Evolutionary conservation across 2,113 vertebrate genomes (phyloP), one percentile per base, ranked within the genome.

Genomic region (Laterallus jamaicensis): DNA sequence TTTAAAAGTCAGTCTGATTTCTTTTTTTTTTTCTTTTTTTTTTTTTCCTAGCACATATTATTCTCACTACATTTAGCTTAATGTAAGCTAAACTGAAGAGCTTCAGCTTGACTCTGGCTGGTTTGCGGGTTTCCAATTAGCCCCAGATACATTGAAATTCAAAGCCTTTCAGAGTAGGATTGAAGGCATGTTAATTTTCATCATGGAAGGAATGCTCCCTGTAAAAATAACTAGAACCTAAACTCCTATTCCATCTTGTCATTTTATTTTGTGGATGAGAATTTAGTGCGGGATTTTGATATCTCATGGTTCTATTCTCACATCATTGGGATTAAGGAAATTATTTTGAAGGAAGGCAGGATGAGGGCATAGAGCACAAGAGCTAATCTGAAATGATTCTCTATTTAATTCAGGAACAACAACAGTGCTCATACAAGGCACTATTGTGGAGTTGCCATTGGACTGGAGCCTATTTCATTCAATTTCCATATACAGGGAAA

Each of bases 361-460:
- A n/a, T 56, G 83, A 91, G 54, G 54, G 14, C 4, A 2, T 12
- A 73, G 64, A 92, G 70, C 32, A 80, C 74, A 85, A 87, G 31
- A 79, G 93, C 92, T 94, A 92, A 87, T 96, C 94, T 93, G 84
- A 86, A 95, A 71, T 69, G 59, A 91, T 87, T 91, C 81, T 73
- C 37, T 82, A 5, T 93, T 89, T 86, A 84, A 86, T 92, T 89
- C 83, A 12, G 44, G 73, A 86, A 76, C 32, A 93, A 49, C 69
- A 88, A 49, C 66, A 88, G 81, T 56, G 70, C 83, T 95, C 58
- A 75, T 92, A 96, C 89, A 96, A 93, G 89, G 77, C 83, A 22
- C 60, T 93, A 64, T 95, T 95, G 89, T 96, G 91, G 81, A 82
- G 49, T 68, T 89, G 62, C 74, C 66, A 25, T 91, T 97, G 94